Percentiles rank a stretch among this genome's conserved stretches.
Conservation (phyloP, 30 jellyfish, hydroid and myxozoan species). For the Morbakka virulenta region DNA sequence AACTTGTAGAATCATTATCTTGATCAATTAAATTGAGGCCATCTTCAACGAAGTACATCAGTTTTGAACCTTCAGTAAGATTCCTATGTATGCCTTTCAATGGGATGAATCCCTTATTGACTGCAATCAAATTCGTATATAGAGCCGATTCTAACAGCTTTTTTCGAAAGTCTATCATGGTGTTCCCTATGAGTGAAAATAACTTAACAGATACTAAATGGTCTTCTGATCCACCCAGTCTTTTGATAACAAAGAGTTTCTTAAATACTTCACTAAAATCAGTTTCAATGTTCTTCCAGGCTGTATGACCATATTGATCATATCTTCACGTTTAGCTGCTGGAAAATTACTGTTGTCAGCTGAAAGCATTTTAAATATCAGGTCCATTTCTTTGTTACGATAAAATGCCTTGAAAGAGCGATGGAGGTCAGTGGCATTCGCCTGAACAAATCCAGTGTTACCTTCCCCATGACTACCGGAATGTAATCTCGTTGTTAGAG, state of each 20-base stretch:
- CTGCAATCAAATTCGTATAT: constrained; percentile 16
- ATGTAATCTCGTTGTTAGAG: too few species aligned
- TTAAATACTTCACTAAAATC: constrained; percentile 26
- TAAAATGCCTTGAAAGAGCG: too few species aligned
- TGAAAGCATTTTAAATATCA: constrained; percentile 35
- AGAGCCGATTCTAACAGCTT: constrained; percentile 9
- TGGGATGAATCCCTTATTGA: constrained; percentile 13
- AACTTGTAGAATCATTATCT: background rate
- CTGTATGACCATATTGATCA: constrained; percentile 28
- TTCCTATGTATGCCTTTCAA: constrained; percentile 30
- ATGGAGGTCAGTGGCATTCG: too few species aligned
- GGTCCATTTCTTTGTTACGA: constrained; percentile 6
- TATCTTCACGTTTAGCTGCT: constrained; percentile 23
- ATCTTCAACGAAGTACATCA: constrained; percentile 16
- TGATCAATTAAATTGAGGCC: background rate
- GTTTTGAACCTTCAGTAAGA: constrained; percentile 40
- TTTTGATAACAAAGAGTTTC: constrained; percentile 2
- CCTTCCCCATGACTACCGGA: too few species aligned
- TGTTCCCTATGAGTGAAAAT: constrained; percentile 24
- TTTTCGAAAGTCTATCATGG: constrained; percentile 6
- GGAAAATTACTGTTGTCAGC: constrained; percentile 15
- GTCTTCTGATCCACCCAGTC: constrained; percentile 36
- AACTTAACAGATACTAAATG: constrained; percentile 38
- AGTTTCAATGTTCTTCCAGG: constrained; percentile 9
- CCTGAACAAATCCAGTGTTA: too few species aligned